Conservation (phyloP, 2,113 vertebrate species). For the Tamias sibiricus region DNA sequence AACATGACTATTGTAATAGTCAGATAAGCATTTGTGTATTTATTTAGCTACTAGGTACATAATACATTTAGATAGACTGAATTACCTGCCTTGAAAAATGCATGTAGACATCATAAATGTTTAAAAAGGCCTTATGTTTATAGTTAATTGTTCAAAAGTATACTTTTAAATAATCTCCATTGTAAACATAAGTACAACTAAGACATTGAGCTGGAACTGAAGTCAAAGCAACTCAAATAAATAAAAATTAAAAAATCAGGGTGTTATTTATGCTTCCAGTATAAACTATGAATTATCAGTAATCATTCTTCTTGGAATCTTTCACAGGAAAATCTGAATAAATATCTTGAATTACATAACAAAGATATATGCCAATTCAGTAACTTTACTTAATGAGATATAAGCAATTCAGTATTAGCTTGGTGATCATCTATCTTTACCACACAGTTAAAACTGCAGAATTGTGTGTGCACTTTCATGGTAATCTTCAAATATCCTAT, state of each 20-base stretch:
- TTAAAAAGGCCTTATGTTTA: slow-evolving; percentile 3
- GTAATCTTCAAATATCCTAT: not conserved
- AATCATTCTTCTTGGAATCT: not conserved
- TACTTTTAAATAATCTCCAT: not conserved
- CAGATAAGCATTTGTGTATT: not conserved
- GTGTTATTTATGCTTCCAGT: not conserved
- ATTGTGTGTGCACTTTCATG: slow-evolving; percentile 7
- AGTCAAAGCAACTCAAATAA: not conserved
- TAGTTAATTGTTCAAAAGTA: not conserved
- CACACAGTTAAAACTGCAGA: not conserved
- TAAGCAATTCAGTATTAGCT: not conserved
- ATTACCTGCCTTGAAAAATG: not conserved
- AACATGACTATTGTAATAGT: not conserved
- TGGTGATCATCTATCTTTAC: not conserved
- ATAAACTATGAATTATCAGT: not conserved
- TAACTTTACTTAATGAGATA: not conserved
- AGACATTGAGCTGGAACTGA: not conserved
- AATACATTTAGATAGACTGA: not conserved
- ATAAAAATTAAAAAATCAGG: not conserved
- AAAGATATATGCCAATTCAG: not conserved
- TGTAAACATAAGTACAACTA: not conserved
- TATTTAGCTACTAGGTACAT: not conserved
- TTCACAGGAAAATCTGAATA: not conserved
- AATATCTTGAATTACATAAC: slow-evolving; percentile 18
- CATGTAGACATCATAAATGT: not conserved